A percentile compares a stretch with the other conserved stretches of the same genome.
These are phyloP conservation scores for Anabacerthia variegaticeps DNA, from an alignment of 2,797 vertebrate species.

Conservation along the genomic window DNA sequence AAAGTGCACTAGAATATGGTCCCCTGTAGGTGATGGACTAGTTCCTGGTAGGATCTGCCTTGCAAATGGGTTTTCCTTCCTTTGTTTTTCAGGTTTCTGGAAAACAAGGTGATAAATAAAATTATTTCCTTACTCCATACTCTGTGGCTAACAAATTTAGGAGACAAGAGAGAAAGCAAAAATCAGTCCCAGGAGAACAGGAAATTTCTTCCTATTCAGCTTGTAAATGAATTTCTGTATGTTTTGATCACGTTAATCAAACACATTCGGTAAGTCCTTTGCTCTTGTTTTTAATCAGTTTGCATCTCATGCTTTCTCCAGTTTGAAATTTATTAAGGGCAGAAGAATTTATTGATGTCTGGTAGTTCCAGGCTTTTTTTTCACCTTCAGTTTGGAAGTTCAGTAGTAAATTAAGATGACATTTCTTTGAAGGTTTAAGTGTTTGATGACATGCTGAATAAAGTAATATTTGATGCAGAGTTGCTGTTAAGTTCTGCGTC, in stretches of 20 bases:
- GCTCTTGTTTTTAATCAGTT: background rate
- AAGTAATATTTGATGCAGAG: background rate
- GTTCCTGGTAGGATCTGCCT: background rate
- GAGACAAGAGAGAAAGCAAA: conserved; percentile 73
- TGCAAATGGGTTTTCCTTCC: background rate
- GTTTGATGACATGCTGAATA: background rate
- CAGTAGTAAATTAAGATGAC: background rate
- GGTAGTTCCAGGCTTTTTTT: background rate
- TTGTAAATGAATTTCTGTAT: conserved; percentile 87
- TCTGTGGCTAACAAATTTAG: conserved; percentile 88
- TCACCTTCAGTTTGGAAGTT: background rate
- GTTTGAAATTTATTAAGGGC: background rate
- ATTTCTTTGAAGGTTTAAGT: background rate
- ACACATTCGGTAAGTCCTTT: conserved; percentile 82
- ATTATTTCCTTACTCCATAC: conserved; percentile 84
- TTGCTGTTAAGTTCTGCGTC: background rate
- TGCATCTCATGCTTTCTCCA: background rate
- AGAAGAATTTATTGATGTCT: background rate
- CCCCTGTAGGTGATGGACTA: background rate
- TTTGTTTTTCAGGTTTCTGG: conserved; percentile 75
- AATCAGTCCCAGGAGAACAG: conserved; percentile 35
- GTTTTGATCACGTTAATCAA: conserved; percentile 75
- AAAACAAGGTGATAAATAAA: conserved; percentile 77
- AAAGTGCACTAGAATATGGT: background rate
- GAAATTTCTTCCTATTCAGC: conserved; percentile 86